Conservation (phyloP, 2,113 vertebrate genomes). For the Ceyx melanurus region DNA sequence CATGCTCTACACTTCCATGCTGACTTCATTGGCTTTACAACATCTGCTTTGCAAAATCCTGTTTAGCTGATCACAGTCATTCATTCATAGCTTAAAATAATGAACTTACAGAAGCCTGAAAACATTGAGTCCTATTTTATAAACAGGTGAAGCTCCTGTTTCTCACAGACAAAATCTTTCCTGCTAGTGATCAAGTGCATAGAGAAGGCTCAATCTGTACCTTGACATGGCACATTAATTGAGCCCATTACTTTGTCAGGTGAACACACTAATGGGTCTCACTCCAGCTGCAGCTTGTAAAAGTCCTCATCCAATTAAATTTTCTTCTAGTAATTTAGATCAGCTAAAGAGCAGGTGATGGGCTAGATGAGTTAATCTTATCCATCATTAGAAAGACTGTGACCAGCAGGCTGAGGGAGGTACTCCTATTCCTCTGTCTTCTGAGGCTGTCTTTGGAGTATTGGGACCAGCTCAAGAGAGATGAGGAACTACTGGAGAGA, state of each 20-base stretch:
- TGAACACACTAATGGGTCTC: neutral
- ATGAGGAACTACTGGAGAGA: neutral
- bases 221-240: neutral
- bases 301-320: neutral
- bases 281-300: neutral
- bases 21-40: neutral
- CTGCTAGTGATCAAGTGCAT: neutral
- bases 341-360: neutral
- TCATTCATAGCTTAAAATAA: neutral
- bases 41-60: neutral
- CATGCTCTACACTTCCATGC: neutral
- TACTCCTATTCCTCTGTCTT: neutral
- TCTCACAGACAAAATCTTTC: neutral
- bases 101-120: neutral
- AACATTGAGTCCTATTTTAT: neutral
- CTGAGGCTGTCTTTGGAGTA: neutral
- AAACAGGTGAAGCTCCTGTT: neutral
- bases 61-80: neutral
- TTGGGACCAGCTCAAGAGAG: neutral
- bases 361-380: neutral
- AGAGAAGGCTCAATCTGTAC: neutral
- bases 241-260: neutral
- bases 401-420: neutral
- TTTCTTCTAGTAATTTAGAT: neutral
- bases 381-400: neutral